phyloP scores from a whole-genome alignment of 30 jellyfish, hydroid and myxozoan species.

The Hydra vulgaris region DNA sequence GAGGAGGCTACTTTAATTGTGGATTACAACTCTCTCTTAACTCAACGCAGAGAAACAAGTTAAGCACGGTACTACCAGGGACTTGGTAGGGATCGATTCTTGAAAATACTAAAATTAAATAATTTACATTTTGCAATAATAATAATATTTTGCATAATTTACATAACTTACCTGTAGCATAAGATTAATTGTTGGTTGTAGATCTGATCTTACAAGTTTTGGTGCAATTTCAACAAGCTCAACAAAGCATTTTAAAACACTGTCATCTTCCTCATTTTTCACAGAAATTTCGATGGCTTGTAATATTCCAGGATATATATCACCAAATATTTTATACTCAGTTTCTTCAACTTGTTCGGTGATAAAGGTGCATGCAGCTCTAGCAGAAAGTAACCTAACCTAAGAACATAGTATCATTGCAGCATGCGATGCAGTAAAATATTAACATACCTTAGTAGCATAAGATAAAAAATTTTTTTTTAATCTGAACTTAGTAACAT shows the following conservation, averaged over 20 bases:
- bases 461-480: no score
- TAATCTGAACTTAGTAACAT: no score
- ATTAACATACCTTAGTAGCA: no score
- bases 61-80: no score
- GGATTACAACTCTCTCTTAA: no score
- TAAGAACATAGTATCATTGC: slow-evolving; percentile 11
- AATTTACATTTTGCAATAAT: background rate
- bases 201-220: slow-evolving; percentile 38
- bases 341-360: slow-evolving; percentile 65
- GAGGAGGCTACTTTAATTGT: no score
- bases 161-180: slow-evolving; percentile 60
- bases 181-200: slow-evolving; percentile 41
- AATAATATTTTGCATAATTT: background rate
- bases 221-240: slow-evolving; percentile 87
- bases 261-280: slow-evolving; percentile 63
- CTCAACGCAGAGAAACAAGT: no score
- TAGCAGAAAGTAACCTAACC: slow-evolving; percentile 75
- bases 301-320: slow-evolving; percentile 65
- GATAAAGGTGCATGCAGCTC: slow-evolving; percentile 68
- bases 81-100: no score
- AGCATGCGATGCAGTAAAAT: no score
- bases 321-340: slow-evolving; percentile 44
- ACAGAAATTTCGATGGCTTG: slow-evolving; percentile 80
- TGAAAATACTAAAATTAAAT: no score
- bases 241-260: slow-evolving; percentile 73